phyloP scores from a whole-genome alignment of 2,797 vertebrate species.

The Myiothlypis coronata region DNA sequence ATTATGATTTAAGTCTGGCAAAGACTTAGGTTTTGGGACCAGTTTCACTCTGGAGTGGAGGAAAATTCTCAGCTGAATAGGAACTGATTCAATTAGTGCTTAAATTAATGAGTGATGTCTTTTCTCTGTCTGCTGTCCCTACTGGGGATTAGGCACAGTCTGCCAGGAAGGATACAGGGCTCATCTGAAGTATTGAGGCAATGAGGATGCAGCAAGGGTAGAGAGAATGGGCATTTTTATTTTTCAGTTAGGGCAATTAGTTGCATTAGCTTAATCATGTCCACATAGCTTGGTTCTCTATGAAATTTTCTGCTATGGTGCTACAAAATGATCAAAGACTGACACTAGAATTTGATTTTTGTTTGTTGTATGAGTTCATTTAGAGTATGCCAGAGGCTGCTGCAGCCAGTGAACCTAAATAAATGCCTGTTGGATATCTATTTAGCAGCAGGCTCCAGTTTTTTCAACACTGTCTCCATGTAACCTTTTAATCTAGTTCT shows the following conservation, averaged over 20 bases:
- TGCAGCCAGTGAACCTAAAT: slow-evolving; percentile 39
- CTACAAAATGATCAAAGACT: slow-evolving; percentile 35
- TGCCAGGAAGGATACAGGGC: not conserved
- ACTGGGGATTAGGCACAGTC: not conserved
- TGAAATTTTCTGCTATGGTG: slow-evolving; percentile 32
- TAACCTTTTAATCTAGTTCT: slow-evolving; percentile 65
- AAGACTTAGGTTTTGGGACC: not conserved
- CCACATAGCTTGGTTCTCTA: not conserved
- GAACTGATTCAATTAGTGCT: not conserved
- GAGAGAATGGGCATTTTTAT: not conserved
- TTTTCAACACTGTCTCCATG: not conserved
- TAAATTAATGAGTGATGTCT: not conserved
- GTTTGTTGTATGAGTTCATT: slow-evolving; percentile 49
- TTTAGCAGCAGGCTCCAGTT: slow-evolving; percentile 50
- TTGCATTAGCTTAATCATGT: not conserved
- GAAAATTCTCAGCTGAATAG: not conserved
- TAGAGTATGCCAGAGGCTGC: slow-evolving; percentile 14
- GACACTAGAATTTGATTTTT: slow-evolving; percentile 22
- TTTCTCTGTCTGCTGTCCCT: not conserved
- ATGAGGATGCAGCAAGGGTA: not conserved
- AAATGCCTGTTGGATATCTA: slow-evolving; percentile 59
- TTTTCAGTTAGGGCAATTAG: slow-evolving; percentile 19
- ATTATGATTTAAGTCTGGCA: not conserved
- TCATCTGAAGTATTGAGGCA: not conserved
- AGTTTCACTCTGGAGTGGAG: not conserved